Evolutionary conservation across 2,113 vertebrate species (phyloP).

Genomic region (Pao palembangensis): DNA sequence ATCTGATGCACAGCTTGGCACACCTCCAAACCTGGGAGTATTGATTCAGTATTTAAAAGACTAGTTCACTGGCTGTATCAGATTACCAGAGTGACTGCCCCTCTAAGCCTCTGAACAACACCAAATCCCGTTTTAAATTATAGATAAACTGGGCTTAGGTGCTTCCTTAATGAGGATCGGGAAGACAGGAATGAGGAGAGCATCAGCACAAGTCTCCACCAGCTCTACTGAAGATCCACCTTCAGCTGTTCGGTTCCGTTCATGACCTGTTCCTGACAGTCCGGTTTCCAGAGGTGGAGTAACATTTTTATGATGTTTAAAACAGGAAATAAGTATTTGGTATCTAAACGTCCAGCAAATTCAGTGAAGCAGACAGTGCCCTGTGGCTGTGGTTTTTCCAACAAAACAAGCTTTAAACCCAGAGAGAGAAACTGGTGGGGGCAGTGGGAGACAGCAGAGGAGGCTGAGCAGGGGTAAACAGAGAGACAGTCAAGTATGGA

Average conservation of each 20-base stretch:
- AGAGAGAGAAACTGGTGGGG: slow-evolving; percentile 6
- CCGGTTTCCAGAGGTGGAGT: no score
- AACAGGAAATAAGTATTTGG: background rate
- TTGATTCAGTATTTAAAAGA: slow-evolving; percentile 58
- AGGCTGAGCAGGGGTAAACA: slow-evolving; percentile 14
- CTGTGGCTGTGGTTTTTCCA: slow-evolving; percentile 16
- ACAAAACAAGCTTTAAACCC: slow-evolving; percentile 8
- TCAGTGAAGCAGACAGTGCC: slow-evolving; percentile 28
- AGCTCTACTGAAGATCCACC: no score
- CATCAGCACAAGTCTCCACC: slow-evolving; percentile 1
- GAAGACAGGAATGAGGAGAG: slow-evolving; percentile 18
- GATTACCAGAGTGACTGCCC: slow-evolving; percentile 46
- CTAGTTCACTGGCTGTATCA: slow-evolving; percentile 47
- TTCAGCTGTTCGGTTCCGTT: no score
- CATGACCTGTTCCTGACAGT: no score
- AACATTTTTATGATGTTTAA: slow-evolving; percentile 1
- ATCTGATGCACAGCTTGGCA: slow-evolving; percentile 42
- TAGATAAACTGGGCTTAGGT: slow-evolving; percentile 22
- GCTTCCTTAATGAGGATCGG: slow-evolving; percentile 20
- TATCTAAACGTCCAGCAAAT: slow-evolving; percentile 25
- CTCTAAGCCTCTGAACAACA: slow-evolving; percentile 49
- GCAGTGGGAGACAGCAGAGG: slow-evolving; percentile 12
- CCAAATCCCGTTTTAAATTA: slow-evolving; percentile 47
- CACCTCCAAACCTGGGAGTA: slow-evolving; percentile 22
- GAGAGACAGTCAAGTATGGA: slow-evolving; percentile 30